Conservation (phyloP, 2,888 invertebrate species). For the Drosophila quasianomalipes region DNA sequence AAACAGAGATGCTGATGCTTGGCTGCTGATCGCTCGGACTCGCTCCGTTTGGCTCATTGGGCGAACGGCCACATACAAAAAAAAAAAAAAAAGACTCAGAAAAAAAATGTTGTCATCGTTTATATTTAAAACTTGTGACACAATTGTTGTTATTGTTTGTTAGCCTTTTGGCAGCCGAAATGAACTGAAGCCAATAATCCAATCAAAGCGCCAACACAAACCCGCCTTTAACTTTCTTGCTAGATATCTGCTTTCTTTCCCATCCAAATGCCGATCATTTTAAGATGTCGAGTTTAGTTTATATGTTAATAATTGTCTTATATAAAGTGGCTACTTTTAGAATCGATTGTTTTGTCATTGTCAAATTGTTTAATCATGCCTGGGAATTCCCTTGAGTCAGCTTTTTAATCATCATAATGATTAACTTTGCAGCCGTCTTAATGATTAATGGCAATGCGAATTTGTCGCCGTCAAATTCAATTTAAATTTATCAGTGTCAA, state of each 20-base stretch:
- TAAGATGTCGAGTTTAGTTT: neutral
- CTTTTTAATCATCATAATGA: constrained; percentile 31
- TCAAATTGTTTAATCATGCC: constrained; percentile 41
- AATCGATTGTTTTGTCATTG: constrained; percentile 20
- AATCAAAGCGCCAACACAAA: constrained; percentile 17
- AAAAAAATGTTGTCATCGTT: constrained; percentile 75
- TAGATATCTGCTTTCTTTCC: constrained; percentile 53
- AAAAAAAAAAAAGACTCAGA: constrained; percentile 9
- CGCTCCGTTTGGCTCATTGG: constrained; percentile 63
- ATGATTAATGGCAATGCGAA: constrained; percentile 36
- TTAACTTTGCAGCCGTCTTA: constrained; percentile 25
- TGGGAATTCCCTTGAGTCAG: constrained; percentile 51
- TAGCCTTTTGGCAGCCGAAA: constrained; percentile 37
- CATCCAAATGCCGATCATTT: constrained; percentile 1
- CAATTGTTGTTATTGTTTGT: constrained; percentile 76
- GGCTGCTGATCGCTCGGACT: constrained; percentile 11
- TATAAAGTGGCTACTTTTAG: constrained; percentile 17
- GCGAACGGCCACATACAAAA: constrained; percentile 30
- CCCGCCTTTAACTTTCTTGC: constrained; percentile 56
- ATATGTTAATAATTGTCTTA: neutral
- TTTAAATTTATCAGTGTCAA: neutral
- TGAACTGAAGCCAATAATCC: constrained; percentile 40
- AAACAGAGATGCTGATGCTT: constrained; percentile 24
- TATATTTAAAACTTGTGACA: constrained; percentile 81
- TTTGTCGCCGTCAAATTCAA: constrained; percentile 5